Evolutionary conservation across 2,888 invertebrate genomes (phyloP).

Genomic region (Diaprepes abbreviatus): DNA sequence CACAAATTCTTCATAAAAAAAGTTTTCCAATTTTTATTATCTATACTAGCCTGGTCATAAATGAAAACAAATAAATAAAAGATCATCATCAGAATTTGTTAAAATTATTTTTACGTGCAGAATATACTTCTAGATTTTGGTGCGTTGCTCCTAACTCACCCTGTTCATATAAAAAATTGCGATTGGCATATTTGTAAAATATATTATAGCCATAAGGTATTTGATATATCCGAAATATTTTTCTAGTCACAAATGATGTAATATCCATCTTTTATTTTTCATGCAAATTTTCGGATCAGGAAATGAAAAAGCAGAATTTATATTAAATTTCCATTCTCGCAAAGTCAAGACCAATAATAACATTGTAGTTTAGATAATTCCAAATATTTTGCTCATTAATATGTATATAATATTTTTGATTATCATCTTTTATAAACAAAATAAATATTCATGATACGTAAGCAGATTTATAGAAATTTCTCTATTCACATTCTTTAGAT

Average conservation of each 20-base stretch:
- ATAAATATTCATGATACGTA: background rate
- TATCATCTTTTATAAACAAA: background rate
- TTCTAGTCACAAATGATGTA: background rate
- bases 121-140: too few species aligned
- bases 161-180: too few species aligned
- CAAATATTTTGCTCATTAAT: background rate
- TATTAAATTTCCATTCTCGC: background rate
- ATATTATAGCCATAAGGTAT: too few species aligned
- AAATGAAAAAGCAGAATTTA: background rate
- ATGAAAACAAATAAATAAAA: too few species aligned
- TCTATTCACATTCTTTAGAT: background rate
- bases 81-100: too few species aligned
- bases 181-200: too few species aligned
- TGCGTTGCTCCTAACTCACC: too few species aligned
- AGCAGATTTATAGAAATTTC: background rate
- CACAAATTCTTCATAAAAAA: too few species aligned
- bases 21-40: too few species aligned
- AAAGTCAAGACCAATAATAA: background rate
- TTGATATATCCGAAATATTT: too few species aligned
- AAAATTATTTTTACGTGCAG: too few species aligned
- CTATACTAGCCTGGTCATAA: too few species aligned
- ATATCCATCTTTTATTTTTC: background rate
- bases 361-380: background rate
- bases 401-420: slow-evolving; percentile 1
- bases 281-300: background rate